phyloP scores from a whole-genome alignment of 1,140 invertebrate species.

The Drosophila quadrilineata region DNA sequence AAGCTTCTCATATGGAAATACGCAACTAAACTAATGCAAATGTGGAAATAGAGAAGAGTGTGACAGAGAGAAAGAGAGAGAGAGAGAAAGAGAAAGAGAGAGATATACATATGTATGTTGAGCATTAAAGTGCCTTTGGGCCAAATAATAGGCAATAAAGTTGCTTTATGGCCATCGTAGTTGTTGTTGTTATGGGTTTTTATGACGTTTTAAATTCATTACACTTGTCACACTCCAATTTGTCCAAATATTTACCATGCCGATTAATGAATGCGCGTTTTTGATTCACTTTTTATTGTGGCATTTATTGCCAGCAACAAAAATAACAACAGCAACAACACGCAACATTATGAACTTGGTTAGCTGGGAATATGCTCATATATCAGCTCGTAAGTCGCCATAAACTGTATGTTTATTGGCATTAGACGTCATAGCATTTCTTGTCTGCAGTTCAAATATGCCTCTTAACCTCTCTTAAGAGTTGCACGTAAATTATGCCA shows the following conservation, averaged over 20 bases:
- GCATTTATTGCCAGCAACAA: slow-evolving; percentile 18
- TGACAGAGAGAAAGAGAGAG: background rate
- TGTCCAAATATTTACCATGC: slow-evolving; percentile 24
- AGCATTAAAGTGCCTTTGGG: no score
- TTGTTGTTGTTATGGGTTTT: slow-evolving; percentile 17
- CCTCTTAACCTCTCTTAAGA: no score
- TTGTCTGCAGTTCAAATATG: no score
- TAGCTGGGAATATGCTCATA: no score
- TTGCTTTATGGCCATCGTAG: slow-evolving; percentile 24
- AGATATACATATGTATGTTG: no score
- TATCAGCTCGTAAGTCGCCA: no score
- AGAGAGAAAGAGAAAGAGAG: background rate
- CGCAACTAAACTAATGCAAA: slow-evolving; percentile 18
- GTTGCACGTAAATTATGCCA: no score
- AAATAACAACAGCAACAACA: background rate
- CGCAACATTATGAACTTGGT: background rate
- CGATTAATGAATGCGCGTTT: slow-evolving; percentile 4
- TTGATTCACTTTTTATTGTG: slow-evolving; percentile 17
- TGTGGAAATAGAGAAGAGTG: slow-evolving; percentile 3
- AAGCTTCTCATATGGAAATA: background rate
- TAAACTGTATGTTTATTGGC: no score
- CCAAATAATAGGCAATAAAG: slow-evolving; percentile 24
- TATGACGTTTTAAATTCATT: slow-evolving; percentile 22
- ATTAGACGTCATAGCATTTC: no score
- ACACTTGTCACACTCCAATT: slow-evolving; percentile 22